Conservation (phyloP, 2,888 invertebrate genomes). For the Mesorhabditis spiculigera region DNA sequence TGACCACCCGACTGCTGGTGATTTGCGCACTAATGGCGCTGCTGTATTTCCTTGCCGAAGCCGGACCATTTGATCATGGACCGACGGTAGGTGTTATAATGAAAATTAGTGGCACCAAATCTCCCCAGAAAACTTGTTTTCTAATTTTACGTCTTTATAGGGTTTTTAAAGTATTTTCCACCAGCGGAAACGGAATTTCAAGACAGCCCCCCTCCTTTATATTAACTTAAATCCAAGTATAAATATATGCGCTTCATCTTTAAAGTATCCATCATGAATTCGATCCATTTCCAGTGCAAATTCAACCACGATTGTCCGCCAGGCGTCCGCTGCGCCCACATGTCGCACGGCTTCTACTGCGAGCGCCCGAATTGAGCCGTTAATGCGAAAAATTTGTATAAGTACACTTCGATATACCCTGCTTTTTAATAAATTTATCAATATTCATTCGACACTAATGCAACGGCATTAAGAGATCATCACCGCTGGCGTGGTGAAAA, state of each 20-base stretch:
- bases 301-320: slow-evolving; percentile 5
- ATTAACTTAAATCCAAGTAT: no score
- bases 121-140: no score
- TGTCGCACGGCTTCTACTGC: slow-evolving; percentile 3
- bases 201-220: no score
- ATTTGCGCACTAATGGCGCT: no score
- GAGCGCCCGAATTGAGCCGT: background rate
- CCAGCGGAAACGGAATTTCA: no score
- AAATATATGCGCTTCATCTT: no score
- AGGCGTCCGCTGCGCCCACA: slow-evolving; percentile 1
- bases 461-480: background rate
- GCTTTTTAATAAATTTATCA: background rate
- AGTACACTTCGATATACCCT: background rate
- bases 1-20: no score
- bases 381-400: background rate
- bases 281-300: background rate
- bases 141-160: no score
- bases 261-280: no score
- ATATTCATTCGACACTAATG: background rate
- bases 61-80: background rate
- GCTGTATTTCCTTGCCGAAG: background rate
- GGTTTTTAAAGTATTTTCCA: no score
- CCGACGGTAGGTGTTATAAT: background rate
- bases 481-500: background rate
- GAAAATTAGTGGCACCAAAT: no score